These are phyloP conservation scores for Strix aluco DNA, from an alignment of 2,113 vertebrate species.

Conservation along the genomic window DNA sequence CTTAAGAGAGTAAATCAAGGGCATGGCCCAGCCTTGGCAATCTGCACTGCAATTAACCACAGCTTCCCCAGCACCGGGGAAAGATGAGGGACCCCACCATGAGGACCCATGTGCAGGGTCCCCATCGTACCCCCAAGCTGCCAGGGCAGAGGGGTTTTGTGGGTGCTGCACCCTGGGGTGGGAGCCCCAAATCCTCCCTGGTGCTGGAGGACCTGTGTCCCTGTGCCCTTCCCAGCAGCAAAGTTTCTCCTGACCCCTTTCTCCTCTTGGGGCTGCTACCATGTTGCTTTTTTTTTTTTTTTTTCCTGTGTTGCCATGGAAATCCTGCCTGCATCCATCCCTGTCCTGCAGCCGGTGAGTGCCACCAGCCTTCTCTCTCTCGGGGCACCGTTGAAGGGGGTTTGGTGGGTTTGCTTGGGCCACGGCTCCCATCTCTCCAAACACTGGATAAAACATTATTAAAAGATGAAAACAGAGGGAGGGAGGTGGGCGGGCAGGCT, in stretches of 20 bases:
- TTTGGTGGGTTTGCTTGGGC: neutral
- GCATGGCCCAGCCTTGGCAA: neutral
- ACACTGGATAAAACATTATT: neutral
- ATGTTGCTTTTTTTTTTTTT: neutral
- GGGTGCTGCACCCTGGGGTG: neutral
- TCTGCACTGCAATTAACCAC: neutral
- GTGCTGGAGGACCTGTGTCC: neutral
- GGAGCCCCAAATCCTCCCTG: neutral
- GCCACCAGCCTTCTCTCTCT: neutral
- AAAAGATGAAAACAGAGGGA: neutral
- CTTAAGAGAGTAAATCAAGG: slow-evolving; percentile 57
- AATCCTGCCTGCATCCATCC: neutral
- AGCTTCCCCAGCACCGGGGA: neutral
- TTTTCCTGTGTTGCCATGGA: slow-evolving; percentile 51
- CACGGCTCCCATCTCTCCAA: neutral
- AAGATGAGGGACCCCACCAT: accelerated
- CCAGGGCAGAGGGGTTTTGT: neutral
- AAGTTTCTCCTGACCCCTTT: slow-evolving; percentile 1
- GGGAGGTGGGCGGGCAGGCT: neutral
- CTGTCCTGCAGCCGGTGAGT: neutral
- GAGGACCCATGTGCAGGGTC: accelerated
- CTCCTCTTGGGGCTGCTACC: neutral
- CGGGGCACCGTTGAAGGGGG: accelerated
- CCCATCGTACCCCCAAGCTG: accelerated
- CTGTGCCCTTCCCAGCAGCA: neutral